phyloP scores from a whole-genome alignment of 2,113 vertebrate genomes.

The Nesogale talazaci region DNA sequence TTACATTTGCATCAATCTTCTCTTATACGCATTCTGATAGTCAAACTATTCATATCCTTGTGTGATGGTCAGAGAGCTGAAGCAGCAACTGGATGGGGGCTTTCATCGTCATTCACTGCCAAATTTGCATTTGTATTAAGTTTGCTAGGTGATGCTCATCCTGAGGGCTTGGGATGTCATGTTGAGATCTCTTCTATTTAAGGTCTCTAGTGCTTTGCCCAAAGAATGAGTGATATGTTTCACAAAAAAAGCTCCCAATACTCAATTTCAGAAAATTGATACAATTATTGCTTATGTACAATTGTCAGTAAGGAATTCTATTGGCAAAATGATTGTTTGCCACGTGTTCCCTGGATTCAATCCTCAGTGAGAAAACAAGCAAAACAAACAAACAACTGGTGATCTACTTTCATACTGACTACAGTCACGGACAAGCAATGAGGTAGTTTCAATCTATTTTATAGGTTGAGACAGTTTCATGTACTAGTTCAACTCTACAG shows the following conservation, averaged over 20 bases:
- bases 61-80: no score
- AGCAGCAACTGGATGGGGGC: no score
- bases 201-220: neutral
- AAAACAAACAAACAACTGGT: no score
- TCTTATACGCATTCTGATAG: no score
- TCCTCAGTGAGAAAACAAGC: neutral
- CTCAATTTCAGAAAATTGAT: neutral
- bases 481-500: neutral
- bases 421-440: no score
- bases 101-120: no score
- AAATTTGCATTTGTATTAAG: neutral
- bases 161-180: neutral
- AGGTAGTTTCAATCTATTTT: no score
- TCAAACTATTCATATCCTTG: no score
- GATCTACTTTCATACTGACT: neutral
- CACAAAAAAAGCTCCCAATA: neutral
- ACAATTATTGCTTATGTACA: neutral
- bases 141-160: neutral
- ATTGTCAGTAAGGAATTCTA: neutral
- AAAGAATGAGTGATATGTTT: neutral
- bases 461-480: no score
- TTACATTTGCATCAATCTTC: no score
- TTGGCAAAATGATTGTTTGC: neutral
- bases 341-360: neutral
- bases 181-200: slow-evolving; percentile 8